Base-by-base conservation (phyloP, 2,888 invertebrate genomes). In the Eugnorisma glareosa region DNA sequence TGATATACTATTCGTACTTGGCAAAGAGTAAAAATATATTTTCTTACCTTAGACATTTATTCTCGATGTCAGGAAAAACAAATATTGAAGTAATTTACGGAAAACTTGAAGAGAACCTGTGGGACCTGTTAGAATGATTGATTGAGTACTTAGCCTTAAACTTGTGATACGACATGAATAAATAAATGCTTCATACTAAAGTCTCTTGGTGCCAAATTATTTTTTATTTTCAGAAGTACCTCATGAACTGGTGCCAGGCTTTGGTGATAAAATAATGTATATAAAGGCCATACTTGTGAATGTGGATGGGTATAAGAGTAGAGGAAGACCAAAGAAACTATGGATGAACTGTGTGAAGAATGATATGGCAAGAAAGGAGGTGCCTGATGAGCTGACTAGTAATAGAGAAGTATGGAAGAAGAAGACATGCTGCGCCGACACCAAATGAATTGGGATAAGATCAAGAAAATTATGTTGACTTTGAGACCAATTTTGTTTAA, bases 71-170 rank as follows among this genome's bases (percentile, higher is more conserved):
- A 80, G 28, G 31, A 43, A 73, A 82, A 82, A 78, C 67, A 57
- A 82, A 82, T 73, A 70, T 81, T 61, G 61, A 77, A 82, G 73
- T 82, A 78, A 78, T 82, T 82, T 73, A 48, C 59, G 77, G 57
- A 59, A 77, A 81, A 81, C 73, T 81, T 69, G 73, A 67, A 31
- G 59, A 48, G 63, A 77, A 35, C 82, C 81, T 73, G 54, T 57
- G 81, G 82, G 81, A 78, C 77, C 78, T 67, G 81, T 82, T 82
- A 73, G 54, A 78, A 67, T 82, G 81, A 82, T 82, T 82, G 81
- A 82, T 82, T 78, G 81, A 82, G 61, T 82, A 82, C 81, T 82
- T 82, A 81, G 61, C 61, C 67, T 57, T 54, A 82, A 82, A 82
- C 54, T 78, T 82, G 57, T 73, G 37, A 73, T 57, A 67, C 31